Base-by-base conservation (phyloP, 2,888 invertebrate species). In the Perithous albicinctus region DNA sequence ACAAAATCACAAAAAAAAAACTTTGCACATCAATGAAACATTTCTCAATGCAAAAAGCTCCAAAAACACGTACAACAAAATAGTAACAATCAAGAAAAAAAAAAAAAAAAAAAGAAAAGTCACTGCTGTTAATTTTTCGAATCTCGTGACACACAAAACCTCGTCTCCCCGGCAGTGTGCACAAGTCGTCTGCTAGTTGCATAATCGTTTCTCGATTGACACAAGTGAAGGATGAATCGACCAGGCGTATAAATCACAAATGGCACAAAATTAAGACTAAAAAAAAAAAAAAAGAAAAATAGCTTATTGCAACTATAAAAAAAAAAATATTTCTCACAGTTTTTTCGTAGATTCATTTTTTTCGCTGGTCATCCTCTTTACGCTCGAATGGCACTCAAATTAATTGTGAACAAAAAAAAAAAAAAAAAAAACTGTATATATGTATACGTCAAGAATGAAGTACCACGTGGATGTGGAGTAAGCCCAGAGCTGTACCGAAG, bases 291-390 rank as follows among this genome's bases (percentile, higher is more conserved):
- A n/a, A n/a, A n/a, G n/a, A n/a, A n/a, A n/a, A n/a, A n/a, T n/a
- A n/a, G n/a, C n/a, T n/a, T n/a, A n/a, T n/a, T 12, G 12, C n/a
- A 10, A 20, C 7, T 10, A 5, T 48, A 23, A 26, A 15, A 15
- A 7, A n/a, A 56, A 8, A n/a, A 56, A 7, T 56, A 32, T 51
- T 6, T 72, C 82, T 82, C 75, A 82, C 82, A 48, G 15, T 61
- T 70, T 78, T 20, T 35, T 66, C 20, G 15, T 59, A 41, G 10
- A 29, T 48, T 69, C 59, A n/a, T 20, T 20, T 54, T 56, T 73
- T 29, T 18, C 35, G 75, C 51, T 54, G 48, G 23, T 54, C 78
- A 82, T 82, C 59, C 20, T 75, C 61, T 23, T 15, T 26, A 66
- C 38, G 38, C 18, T 59, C 38, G 20, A 6, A 32, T 15, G n/a